Evolutionary conservation across 2,888 invertebrate genomes (phyloP), one percentile per base, ranked within the genome.

Genomic region (Erpobdella octoculata): DNA sequence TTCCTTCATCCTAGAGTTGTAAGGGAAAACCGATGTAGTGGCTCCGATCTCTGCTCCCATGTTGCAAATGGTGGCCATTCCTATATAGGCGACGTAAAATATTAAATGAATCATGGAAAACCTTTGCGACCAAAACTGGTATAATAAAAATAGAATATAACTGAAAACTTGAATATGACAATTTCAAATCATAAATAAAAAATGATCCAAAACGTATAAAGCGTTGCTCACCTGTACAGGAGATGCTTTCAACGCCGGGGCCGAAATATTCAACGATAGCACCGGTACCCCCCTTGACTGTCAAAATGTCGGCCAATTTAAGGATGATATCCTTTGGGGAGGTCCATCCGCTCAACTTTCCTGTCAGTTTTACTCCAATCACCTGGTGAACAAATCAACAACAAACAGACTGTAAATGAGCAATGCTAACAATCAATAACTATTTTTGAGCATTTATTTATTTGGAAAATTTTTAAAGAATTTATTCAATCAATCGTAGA

Each of bases 41-140:
- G 98, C 98, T 76, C 98, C 98, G 79, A 98, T 98, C 86, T 98
- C 98, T 76, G 98, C 98, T 74, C 98, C 98, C 98, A 98, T 98
- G 86, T 98, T 98, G 85, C 98, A 98, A 82, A 98, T 98, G 64
- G 98, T 99, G 5, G 93, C 98, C 95, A 97, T 97, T 75, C 87
- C 87, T 84, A 53, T 5, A 41, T n/a, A n/a, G n/a, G n/a, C n/a
- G n/a, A n/a, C n/a, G n/a, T n/a, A n/a, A n/a, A n/a, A n/a, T n/a
- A 25, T 53, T n/a, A n/a, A n/a, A n/a, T n/a, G n/a, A n/a, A n/a
- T n/a, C n/a, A n/a, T n/a, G n/a, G n/a, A n/a, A n/a, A n/a, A n/a
- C n/a, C n/a, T n/a, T n/a, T n/a, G n/a, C n/a, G n/a, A n/a, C n/a
- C n/a, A n/a, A n/a, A n/a, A n/a, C n/a, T n/a, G n/a, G n/a, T n/a